These are phyloP conservation scores for Eupithecia insigniata DNA, from an alignment of 2,888 invertebrate species.

Conservation along the genomic window DNA sequence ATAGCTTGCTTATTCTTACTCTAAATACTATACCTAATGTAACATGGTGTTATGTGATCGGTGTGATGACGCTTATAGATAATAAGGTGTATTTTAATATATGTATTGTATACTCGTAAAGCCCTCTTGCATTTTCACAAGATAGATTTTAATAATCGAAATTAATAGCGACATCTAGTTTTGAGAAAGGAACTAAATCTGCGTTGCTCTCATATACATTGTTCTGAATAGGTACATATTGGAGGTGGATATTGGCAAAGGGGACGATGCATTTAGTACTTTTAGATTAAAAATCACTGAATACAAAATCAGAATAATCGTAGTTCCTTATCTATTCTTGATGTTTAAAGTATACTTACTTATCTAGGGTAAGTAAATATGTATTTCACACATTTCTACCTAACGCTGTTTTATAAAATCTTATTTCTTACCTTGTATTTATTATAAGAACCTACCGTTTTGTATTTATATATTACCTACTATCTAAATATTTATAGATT, in stretches of 20 bases:
- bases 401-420: conserved; percentile 21
- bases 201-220: background rate
- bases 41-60: conserved; percentile 74
- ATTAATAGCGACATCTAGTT: conserved; percentile 2
- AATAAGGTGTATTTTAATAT: conserved; percentile 59
- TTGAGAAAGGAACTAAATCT: background rate
- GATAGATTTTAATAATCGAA: background rate
- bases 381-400: conserved; percentile 14
- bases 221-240: background rate
- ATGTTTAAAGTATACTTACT: conserved; percentile 20
- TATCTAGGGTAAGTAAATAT: conserved; percentile 11
- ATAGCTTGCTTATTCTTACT: conserved; percentile 59
- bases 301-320: conserved; percentile 15
- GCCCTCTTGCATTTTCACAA: conserved; percentile 35
- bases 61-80: conserved; percentile 81
- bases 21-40: conserved; percentile 53
- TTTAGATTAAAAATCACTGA: conserved; percentile 15
- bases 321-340: conserved; percentile 21
- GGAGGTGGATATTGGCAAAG: conserved; percentile 36
- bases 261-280: conserved; percentile 20
- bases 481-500: conserved; percentile 8
- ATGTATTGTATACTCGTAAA: conserved; percentile 43
- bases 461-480: too few relatives aligned
- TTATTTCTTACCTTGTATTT: conserved; percentile 13
- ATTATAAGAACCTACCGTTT: background rate